Conservation (phyloP, 1,140 invertebrate genomes). For the Drosophila repleta region DNA sequence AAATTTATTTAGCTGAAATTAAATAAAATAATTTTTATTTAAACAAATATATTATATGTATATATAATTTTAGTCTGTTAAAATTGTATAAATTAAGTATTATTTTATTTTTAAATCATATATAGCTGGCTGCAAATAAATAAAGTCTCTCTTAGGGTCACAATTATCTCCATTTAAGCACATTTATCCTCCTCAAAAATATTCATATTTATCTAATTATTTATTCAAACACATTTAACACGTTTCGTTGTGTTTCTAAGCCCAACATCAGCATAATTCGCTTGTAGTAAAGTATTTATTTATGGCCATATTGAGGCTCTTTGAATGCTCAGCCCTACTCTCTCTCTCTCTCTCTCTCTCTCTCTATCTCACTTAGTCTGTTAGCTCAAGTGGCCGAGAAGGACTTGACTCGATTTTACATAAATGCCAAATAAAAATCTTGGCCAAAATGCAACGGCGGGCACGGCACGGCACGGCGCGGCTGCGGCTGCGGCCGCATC, state of each 20-base stretch:
- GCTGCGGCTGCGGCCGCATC: neutral
- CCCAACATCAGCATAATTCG: neutral
- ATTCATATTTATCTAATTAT: no score
- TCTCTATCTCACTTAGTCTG: constrained; percentile 18
- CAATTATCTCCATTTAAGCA: no score
- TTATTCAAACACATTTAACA: no score
- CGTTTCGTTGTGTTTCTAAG: neutral
- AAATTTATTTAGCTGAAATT: no score
- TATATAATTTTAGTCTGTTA: no score
- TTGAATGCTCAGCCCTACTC: constrained; percentile 16
- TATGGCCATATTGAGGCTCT: constrained; percentile 31
- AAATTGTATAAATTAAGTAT: no score
- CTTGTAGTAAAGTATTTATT: constrained; percentile 18
- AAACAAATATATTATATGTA: no score
- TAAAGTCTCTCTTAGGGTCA: no score
- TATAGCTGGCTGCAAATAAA: no score
- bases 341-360: neutral
- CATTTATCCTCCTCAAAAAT: no score
- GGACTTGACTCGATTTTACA: constrained; percentile 53
- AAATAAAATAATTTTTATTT: no score
- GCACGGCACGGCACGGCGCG: neutral
- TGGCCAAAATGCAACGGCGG: constrained; percentile 48
- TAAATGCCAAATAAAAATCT: constrained; percentile 36
- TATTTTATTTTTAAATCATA: no score
- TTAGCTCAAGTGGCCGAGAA: constrained; percentile 36